phyloP scores from a whole-genome alignment of 2,888 invertebrate genomes.

The Lordiphosa andalusiaca region DNA sequence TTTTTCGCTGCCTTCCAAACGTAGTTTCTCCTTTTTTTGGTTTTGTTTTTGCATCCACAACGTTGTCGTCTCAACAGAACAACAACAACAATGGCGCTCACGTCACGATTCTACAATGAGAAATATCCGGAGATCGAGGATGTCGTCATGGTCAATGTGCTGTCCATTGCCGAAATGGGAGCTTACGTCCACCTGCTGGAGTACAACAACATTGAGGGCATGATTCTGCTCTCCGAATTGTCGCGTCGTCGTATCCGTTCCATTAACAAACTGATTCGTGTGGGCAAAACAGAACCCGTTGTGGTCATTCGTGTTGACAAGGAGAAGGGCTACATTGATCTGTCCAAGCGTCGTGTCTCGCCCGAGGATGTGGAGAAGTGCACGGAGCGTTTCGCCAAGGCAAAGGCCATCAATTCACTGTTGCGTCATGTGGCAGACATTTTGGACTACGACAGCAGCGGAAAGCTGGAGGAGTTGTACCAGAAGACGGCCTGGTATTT shows the following conservation, averaged over 20 bases:
- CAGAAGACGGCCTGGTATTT: constrained; percentile 98
- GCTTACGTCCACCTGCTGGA: constrained; percentile 98
- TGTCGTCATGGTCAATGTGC: constrained; percentile 99
- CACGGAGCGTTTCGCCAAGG: constrained; percentile 98
- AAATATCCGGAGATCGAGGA: constrained; percentile 99
- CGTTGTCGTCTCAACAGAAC: background rate
- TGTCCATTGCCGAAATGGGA: constrained; percentile 99
- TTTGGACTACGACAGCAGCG: constrained; percentile 93
- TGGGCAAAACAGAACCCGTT: constrained; percentile 99
- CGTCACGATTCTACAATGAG: constrained; percentile 98
- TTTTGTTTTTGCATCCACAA: constrained; percentile 4
- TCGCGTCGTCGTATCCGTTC: constrained; percentile 99
- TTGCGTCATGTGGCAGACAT: constrained; percentile 98
- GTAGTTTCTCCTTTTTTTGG: constrained; percentile 29
- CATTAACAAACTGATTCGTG: constrained; percentile 98
- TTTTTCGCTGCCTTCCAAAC: constrained; percentile 55
- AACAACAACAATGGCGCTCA: constrained; percentile 86
- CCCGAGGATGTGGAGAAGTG: constrained; percentile 99
- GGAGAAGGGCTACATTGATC: constrained; percentile 99
- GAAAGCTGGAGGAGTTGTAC: constrained; percentile 96
- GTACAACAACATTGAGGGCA: constrained; percentile 99
- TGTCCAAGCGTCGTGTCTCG: constrained; percentile 98
- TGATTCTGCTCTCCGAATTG: constrained; percentile 98
- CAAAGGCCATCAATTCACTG: constrained; percentile 98
- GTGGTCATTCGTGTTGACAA: constrained; percentile 99